phyloP scores from a whole-genome alignment of 2,797 vertebrate genomes.

The Eidolon dupreanum region DNA sequence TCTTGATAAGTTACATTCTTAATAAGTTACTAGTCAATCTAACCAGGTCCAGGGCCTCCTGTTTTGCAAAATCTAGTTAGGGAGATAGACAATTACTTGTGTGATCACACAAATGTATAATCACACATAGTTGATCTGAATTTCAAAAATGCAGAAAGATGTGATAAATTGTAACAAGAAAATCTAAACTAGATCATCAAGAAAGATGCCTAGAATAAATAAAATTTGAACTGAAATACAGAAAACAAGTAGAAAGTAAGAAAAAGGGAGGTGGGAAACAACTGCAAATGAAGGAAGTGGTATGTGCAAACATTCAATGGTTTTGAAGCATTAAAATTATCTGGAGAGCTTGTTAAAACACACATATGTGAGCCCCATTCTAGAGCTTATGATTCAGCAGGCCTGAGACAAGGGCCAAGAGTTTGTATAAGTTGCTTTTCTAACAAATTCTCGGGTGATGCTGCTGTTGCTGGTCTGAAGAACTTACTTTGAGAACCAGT shows the following conservation, averaged over 20 bases:
- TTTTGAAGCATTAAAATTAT: not conserved
- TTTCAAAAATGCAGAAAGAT: not conserved
- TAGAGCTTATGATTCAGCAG: not conserved
- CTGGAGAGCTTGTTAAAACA: not conserved
- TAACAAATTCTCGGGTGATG: not conserved
- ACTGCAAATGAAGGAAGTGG: not conserved
- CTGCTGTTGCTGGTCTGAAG: not conserved
- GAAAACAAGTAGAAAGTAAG: not conserved
- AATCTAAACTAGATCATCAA: not conserved
- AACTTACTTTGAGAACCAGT: not conserved
- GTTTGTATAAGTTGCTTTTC: not conserved
- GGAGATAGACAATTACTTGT: not conserved
- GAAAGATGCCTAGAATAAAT: not conserved
- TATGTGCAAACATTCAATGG: not conserved
- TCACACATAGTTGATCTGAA: not conserved
- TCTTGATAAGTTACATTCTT: not conserved
- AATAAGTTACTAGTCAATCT: not conserved
- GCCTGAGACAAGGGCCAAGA: rapidly evolving
- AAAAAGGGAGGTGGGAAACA: not conserved
- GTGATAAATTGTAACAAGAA: not conserved
- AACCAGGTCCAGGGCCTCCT: not conserved
- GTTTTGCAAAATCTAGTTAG: not conserved
- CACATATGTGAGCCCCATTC: not conserved
- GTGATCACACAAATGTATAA: not conserved
- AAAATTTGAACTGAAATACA: not conserved